These are phyloP conservation scores for Lucilia cuprina DNA, from an alignment of 1,140 invertebrate species.

Conservation along the genomic window DNA sequence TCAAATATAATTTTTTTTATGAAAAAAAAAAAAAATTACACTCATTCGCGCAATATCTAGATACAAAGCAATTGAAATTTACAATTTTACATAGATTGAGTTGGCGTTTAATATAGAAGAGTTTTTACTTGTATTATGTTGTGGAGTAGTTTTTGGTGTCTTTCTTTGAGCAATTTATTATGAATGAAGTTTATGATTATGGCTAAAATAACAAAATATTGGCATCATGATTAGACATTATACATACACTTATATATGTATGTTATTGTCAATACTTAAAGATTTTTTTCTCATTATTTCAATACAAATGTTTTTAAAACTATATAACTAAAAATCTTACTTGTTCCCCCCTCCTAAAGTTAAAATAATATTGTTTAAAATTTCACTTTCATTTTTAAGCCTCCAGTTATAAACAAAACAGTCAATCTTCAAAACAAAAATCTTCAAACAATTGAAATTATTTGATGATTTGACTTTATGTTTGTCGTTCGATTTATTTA, in stretches of 20 bases:
- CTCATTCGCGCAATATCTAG: not conserved
- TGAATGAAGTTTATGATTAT: conserved; percentile 8
- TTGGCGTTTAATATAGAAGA: conserved; percentile 4
- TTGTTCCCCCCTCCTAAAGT: not conserved
- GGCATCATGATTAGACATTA: not conserved
- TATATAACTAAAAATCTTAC: not conserved
- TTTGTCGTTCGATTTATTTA: not conserved
- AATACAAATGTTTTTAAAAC: not conserved
- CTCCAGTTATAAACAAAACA: not conserved
- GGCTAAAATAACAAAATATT: not conserved
- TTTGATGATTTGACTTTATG: not conserved
- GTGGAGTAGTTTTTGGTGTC: not conserved
- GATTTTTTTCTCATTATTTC: not conserved
- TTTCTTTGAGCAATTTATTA: not conserved
- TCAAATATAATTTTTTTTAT: not conserved
- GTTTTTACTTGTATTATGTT: not conserved
- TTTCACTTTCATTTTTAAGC: conserved; percentile 3
- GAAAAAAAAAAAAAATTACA: not conserved
- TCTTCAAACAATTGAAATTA: not conserved
- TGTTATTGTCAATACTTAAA: not conserved
- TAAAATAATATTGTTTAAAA: not conserved
- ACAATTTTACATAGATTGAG: not conserved
- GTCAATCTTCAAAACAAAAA: not conserved
- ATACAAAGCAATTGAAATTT: not conserved
- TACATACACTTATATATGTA: not conserved